Conservation (phyloP, 1,140 invertebrate species). For the Paraescarpia echinospica region DNA sequence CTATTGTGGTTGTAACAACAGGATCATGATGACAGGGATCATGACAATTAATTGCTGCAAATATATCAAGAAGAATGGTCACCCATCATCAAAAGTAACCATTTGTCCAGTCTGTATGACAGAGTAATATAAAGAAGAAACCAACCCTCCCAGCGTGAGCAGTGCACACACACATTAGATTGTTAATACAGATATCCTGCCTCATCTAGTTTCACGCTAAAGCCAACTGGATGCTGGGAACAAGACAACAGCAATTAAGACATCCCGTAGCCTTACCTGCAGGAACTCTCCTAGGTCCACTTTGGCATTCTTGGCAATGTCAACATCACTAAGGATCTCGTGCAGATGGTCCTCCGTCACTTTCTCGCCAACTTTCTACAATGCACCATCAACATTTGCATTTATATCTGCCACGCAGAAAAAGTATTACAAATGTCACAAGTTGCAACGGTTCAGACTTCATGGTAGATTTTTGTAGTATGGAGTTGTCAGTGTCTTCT, state of each 20-base stretch:
- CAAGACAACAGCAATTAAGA: not conserved
- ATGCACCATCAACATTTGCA: constrained; percentile 53
- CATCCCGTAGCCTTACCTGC: constrained; percentile 72
- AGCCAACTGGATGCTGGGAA: not conserved
- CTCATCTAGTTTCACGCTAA: not conserved
- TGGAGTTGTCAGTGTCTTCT: no score
- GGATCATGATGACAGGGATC: not conserved
- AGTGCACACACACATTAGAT: not conserved
- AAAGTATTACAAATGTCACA: no score
- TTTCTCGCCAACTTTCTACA: constrained; percentile 84
- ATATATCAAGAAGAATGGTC: not conserved
- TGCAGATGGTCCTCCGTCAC: constrained; percentile 94
- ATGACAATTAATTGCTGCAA: not conserved
- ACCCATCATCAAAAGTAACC: not conserved
- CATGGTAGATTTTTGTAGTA: no score
- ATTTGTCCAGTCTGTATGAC: not conserved
- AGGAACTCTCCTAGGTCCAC: constrained; percentile 98
- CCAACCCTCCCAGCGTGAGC: not conserved
- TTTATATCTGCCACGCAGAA: not conserved
- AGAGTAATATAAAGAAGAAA: not conserved
- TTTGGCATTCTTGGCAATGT: constrained; percentile 99
- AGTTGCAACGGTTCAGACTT: no score
- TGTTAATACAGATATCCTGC: not conserved
- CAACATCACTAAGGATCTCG: constrained; percentile 95
- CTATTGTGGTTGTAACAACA: not conserved